Evolutionary conservation across 2,888 invertebrate species (phyloP).

Genomic region (Maniola hyperantus): DNA sequence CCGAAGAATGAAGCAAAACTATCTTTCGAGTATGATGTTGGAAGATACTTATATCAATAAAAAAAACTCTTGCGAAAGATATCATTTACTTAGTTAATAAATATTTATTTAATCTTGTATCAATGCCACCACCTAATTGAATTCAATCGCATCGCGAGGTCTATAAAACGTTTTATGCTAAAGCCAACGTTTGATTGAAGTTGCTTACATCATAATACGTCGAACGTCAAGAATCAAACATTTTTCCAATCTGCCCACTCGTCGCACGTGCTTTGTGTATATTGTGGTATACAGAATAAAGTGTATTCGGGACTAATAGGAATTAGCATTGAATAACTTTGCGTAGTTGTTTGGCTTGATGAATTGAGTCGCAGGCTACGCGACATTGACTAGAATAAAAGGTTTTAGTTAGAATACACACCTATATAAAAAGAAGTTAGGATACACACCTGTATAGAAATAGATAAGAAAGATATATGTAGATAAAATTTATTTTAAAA

Average conservation of each 20-base stretch:
- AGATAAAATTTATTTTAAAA: too few relatives aligned
- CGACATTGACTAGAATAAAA: neutral
- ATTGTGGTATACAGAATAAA: neutral
- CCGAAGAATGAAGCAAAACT: too few relatives aligned
- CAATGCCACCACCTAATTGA: neutral
- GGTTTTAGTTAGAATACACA: too few relatives aligned
- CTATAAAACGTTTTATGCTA: neutral
- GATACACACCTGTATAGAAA: too few relatives aligned
- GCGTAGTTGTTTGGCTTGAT: neutral
- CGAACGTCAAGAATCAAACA: neutral
- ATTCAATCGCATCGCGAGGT: neutral
- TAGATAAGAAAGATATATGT: too few relatives aligned
- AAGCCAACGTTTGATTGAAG: conserved; percentile 3
- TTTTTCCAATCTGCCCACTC: conserved; percentile 4
- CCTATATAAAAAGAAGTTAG: too few relatives aligned
- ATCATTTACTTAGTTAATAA: neutral
- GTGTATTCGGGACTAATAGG: conserved; percentile 19
- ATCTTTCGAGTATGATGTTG: too few relatives aligned
- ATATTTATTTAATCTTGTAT: neutral
- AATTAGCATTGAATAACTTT: conserved; percentile 21
- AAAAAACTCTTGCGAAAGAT: neutral
- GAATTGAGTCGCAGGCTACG: neutral
- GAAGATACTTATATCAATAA: neutral
- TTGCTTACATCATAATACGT: neutral
- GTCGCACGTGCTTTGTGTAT: neutral